Conservation (phyloP, 1,140 invertebrate genomes). For the Ephestia elutella region DNA sequence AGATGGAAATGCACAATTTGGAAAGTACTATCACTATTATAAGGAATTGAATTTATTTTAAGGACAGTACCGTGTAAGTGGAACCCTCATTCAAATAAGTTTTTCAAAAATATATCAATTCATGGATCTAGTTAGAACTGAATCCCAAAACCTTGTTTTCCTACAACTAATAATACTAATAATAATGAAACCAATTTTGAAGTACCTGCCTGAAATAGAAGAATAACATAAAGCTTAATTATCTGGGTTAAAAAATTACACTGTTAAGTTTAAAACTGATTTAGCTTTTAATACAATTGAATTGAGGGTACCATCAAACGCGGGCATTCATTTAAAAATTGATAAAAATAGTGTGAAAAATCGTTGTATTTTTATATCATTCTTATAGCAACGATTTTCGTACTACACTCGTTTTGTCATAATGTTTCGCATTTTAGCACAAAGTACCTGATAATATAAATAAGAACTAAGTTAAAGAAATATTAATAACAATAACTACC, state of each 20-base stretch:
- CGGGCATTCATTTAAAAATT: not conserved
- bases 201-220: slow-evolving; percentile 1
- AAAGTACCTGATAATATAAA: not conserved
- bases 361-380: not conserved
- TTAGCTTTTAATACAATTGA: not conserved
- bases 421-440: slow-evolving; percentile 9
- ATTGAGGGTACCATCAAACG: not conserved
- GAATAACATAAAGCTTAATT: no score
- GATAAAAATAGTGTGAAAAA: not conserved
- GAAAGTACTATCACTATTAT: slow-evolving; percentile 12
- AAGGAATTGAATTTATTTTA: not conserved
- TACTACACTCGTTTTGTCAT: not conserved
- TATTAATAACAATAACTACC: not conserved
- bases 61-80: not conserved
- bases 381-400: not conserved
- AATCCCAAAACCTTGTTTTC: no score
- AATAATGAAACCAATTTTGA: no score
- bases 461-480: slow-evolving; percentile 4
- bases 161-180: no score
- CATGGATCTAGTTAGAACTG: no score
- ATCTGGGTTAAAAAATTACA: no score
- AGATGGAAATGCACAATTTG: slow-evolving; percentile 42
- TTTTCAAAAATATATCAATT: not conserved
- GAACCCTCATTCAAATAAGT: not conserved
- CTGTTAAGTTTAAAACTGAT: not conserved